phyloP scores from a whole-genome alignment of 2,797 vertebrate species.

The Anniella stebbinsi region DNA sequence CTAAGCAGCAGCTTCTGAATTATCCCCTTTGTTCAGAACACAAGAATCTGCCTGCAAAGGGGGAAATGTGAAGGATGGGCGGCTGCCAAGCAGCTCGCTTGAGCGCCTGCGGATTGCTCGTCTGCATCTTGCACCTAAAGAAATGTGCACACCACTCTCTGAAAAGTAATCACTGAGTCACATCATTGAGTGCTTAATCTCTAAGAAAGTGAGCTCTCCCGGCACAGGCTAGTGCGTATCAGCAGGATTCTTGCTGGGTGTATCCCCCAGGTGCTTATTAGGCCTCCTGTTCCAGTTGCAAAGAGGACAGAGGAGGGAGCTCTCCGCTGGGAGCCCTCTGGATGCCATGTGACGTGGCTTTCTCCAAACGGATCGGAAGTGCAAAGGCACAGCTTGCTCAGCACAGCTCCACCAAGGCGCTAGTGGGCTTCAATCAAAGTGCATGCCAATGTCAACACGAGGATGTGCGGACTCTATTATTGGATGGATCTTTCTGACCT shows the following conservation, averaged over 20 bases:
- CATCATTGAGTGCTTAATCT: conserved; percentile 71
- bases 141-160: conserved; percentile 67
- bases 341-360: conserved; percentile 50
- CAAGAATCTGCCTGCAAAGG: neutral
- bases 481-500: conserved; percentile 58
- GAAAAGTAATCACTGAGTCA: conserved; percentile 78
- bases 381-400: conserved; percentile 66
- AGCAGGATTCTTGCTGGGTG: conserved; percentile 68
- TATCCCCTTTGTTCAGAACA: neutral
- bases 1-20: conserved; percentile 8
- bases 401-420: conserved; percentile 61
- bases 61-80: conserved; percentile 50
- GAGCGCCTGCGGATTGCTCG: conserved; percentile 69
- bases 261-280: conserved; percentile 71
- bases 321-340: conserved; percentile 66
- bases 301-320: conserved; percentile 32
- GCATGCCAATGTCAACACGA: conserved; percentile 62
- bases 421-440: conserved; percentile 56
- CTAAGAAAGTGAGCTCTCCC: conserved; percentile 73
- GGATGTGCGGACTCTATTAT: conserved; percentile 61
- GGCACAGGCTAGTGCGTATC: conserved; percentile 51
- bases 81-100: conserved; percentile 56
- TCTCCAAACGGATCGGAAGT: conserved; percentile 70
- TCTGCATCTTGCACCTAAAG: conserved; percentile 65
- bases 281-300: conserved; percentile 69